These are phyloP conservation scores for Copidosoma aretas DNA, from an alignment of 2,888 invertebrate genomes.

Conservation along the genomic window DNA sequence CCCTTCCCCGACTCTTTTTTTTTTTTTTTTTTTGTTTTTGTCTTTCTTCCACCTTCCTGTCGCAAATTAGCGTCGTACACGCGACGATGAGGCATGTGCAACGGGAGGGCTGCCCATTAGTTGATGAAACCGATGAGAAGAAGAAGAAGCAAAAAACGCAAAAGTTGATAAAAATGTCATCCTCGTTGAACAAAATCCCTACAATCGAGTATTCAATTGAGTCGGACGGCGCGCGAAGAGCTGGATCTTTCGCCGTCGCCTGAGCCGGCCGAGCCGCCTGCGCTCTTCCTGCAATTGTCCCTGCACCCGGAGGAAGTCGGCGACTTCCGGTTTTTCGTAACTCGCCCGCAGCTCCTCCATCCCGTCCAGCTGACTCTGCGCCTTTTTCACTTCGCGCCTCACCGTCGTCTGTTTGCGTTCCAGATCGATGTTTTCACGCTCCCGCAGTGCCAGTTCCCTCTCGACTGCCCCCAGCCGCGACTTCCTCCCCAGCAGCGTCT, in stretches of 20 bases:
- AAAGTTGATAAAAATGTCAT: too few species aligned
- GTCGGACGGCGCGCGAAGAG: slow-evolving; percentile 15
- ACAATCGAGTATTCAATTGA: too few species aligned
- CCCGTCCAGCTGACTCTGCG: slow-evolving; percentile 56
- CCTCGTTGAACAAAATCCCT: too few species aligned
- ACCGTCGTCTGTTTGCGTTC: slow-evolving; percentile 62
- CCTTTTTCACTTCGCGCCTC: slow-evolving; percentile 60
- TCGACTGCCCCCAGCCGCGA: slow-evolving; percentile 62
- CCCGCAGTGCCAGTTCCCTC: slow-evolving; percentile 61
- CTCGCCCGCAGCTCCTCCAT: slow-evolving; percentile 61
- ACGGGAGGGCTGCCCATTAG: too few species aligned
- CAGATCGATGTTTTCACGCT: slow-evolving; percentile 54
- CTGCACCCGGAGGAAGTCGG: slow-evolving; percentile 25
- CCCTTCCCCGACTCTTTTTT: too few species aligned
- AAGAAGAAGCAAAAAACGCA: too few species aligned
- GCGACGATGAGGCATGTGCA: too few species aligned
- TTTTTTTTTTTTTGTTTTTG: too few species aligned
- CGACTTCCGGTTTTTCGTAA: slow-evolving; percentile 58
- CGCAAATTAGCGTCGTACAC: too few species aligned
- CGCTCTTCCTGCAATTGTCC: slow-evolving; percentile 25
- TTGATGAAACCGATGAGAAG: too few species aligned
- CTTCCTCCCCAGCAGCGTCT: slow-evolving; percentile 66
- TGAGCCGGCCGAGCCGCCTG: slow-evolving; percentile 7
- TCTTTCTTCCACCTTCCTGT: too few species aligned
- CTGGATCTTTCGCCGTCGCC: slow-evolving; percentile 23